Conservation (phyloP, 2,113 vertebrate species). For the Aleadryas rufinucha region DNA sequence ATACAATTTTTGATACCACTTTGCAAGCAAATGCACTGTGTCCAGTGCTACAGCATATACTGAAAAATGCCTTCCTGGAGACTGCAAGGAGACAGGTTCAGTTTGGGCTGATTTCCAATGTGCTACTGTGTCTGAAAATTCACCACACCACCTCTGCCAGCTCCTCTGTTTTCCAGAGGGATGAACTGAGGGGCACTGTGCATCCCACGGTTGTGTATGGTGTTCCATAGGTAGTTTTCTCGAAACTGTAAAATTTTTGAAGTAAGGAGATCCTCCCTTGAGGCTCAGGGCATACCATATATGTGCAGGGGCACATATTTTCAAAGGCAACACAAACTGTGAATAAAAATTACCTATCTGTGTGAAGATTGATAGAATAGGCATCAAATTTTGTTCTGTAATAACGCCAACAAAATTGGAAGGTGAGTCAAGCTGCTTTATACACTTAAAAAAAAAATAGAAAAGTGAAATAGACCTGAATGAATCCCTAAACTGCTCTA, state of each 20-base stretch:
- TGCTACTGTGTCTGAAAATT: background rate
- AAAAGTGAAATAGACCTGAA: background rate
- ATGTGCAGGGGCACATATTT: background rate
- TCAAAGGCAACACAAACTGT: background rate
- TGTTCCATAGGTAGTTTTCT: background rate
- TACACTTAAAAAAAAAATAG: background rate
- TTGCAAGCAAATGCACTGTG: background rate
- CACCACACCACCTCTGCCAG: background rate
- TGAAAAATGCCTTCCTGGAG: background rate
- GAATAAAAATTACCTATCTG: background rate
- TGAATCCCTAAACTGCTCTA: background rate
- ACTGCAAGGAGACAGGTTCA: background rate
- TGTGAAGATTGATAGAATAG: background rate
- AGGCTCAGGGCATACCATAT: background rate
- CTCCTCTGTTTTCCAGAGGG: background rate
- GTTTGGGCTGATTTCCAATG: background rate
- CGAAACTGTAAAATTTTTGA: background rate
- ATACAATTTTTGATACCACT: background rate
- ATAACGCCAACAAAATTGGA: background rate
- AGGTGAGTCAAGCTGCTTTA: background rate
- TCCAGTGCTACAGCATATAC: background rate
- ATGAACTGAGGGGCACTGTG: background rate
- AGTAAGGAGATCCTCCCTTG: background rate
- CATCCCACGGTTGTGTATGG: rapidly evolving
- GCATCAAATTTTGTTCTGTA: background rate